Evolutionary conservation across 1,140 invertebrate genomes (phyloP).

Genomic region (Octopus bimaculoides): DNA sequence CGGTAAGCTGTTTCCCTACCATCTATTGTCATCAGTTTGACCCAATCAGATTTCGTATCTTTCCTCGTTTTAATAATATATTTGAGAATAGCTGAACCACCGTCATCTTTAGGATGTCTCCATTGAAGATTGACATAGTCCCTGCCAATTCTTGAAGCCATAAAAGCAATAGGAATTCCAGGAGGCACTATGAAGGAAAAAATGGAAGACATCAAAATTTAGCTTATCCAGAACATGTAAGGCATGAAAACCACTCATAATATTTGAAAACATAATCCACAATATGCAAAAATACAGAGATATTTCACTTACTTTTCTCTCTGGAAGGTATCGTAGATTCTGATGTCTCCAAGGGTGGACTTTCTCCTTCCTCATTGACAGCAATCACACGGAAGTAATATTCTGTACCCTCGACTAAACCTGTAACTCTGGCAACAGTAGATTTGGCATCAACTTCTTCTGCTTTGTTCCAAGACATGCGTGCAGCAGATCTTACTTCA

Average conservation of each 20-base stretch:
- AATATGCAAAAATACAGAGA: neutral
- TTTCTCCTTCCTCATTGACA: conserved; percentile 84
- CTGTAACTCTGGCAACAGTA: conserved; percentile 27
- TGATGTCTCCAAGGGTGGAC: conserved; percentile 77
- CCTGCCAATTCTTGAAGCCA: conserved; percentile 87
- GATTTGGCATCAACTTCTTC: conserved; percentile 58
- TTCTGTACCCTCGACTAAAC: conserved; percentile 60
- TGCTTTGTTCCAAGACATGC: conserved; percentile 34
- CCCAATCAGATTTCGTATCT: conserved; percentile 41
- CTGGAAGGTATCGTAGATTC: conserved; percentile 55
- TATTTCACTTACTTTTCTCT: conserved; percentile 73
- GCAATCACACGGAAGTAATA: conserved; percentile 89
- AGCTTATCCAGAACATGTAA: neutral
- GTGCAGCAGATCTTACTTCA: conserved; percentile 76
- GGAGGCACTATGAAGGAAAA: conserved; percentile 56
- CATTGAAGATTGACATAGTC: conserved; percentile 93
- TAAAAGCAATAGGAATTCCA: conserved; percentile 86
- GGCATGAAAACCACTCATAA: neutral
- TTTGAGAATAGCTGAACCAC: conserved; percentile 77
- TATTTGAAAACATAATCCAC: neutral
- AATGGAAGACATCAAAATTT: neutral
- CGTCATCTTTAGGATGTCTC: conserved; percentile 85
- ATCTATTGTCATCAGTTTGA: conserved; percentile 38
- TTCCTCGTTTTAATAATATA: conserved; percentile 29
- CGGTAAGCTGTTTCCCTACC: conserved; percentile 54